These are phyloP conservation scores for Pogoniulus pusillus DNA, from an alignment of 2,797 vertebrate genomes.

Conservation along the genomic window DNA sequence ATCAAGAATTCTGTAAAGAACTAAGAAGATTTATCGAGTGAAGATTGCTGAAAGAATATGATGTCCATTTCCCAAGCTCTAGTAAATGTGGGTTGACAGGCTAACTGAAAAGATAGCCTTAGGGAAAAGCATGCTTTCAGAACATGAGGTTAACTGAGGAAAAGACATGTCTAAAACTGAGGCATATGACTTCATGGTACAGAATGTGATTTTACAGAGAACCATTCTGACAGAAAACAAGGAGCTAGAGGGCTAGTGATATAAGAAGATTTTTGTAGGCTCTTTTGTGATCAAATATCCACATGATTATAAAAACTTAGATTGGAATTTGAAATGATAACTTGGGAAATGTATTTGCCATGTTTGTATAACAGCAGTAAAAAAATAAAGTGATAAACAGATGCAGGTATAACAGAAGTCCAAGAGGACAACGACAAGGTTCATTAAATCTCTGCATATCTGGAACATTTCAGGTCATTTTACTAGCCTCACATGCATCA, in stretches of 20 bases:
- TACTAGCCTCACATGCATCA: neutral
- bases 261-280: neutral
- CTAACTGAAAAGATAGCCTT: constrained; percentile 40
- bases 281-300: neutral
- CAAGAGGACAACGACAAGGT: neutral
- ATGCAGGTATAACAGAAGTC: neutral
- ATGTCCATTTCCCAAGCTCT: constrained; percentile 39
- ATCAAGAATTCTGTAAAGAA: constrained; percentile 15
- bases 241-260: constrained; percentile 6
- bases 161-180: constrained; percentile 42
- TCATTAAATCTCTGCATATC: neutral
- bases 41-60: constrained; percentile 21
- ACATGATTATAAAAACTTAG: neutral
- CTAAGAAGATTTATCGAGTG: neutral
- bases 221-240: constrained; percentile 12
- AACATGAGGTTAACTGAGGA: constrained; percentile 65
- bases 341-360: neutral
- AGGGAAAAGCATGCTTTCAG: constrained; percentile 31
- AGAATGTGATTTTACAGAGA: constrained; percentile 32
- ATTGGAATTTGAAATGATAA: neutral
- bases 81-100: constrained; percentile 48
- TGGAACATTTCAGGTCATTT: neutral
- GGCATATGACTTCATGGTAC: constrained; percentile 52
- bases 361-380: neutral
- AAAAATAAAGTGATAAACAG: neutral